Evolutionary conservation across 2,797 vertebrate genomes (phyloP).

Genomic region (Pseudomugil tenellus): DNA sequence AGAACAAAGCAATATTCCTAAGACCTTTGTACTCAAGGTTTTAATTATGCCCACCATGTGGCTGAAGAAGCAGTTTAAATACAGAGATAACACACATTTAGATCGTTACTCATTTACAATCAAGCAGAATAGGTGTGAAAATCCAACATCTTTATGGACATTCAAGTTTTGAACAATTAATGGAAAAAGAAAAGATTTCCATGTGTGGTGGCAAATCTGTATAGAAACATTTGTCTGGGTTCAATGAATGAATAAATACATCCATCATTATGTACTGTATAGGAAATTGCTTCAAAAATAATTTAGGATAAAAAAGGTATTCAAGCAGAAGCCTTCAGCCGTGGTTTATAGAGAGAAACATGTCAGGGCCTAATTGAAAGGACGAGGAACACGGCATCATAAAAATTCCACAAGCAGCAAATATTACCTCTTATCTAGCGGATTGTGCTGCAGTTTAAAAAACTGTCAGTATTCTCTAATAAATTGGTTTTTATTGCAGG

Average conservation of each 20-base stretch:
- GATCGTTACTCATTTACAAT: background rate
- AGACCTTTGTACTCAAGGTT: slow-evolving; percentile 23
- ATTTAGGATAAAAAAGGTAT: too few species aligned
- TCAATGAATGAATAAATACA: too few species aligned
- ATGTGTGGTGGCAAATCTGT: too few species aligned
- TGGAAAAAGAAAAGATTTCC: too few species aligned
- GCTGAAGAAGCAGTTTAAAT: slow-evolving; percentile 24
- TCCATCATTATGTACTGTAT: too few species aligned
- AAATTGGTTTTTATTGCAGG: slow-evolving; percentile 16
- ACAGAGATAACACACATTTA: background rate
- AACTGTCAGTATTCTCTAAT: slow-evolving; percentile 25
- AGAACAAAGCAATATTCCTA: slow-evolving; percentile 4
- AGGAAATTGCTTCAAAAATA: too few species aligned
- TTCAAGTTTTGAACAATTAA: too few species aligned
- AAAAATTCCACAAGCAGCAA: slow-evolving; percentile 44
- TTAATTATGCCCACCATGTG: background rate
- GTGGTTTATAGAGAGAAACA: too few species aligned
- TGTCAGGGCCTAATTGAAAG: slow-evolving; percentile 20
- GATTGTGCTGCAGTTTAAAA: slow-evolving; percentile 18
- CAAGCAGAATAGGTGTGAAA: too few species aligned
- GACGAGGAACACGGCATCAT: slow-evolving; percentile 12
- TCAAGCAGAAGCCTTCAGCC: too few species aligned
- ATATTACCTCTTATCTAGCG: slow-evolving; percentile 45
- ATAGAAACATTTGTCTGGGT: too few species aligned
- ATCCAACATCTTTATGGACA: too few species aligned